phyloP scores from a whole-genome alignment of 92 coral and sea anemone species.

The Epizoanthus ramosus region DNA sequence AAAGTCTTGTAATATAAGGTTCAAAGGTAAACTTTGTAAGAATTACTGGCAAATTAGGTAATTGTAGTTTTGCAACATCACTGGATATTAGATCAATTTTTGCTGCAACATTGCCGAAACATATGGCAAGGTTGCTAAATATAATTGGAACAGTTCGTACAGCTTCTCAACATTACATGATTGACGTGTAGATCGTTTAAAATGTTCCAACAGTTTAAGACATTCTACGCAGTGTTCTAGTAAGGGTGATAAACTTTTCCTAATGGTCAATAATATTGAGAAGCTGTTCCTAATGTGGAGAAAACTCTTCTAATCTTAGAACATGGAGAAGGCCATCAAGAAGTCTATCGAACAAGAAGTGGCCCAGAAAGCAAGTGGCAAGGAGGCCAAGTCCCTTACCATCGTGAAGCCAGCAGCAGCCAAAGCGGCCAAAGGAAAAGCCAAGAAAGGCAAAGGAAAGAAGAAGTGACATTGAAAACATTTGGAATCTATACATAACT shows the following conservation, averaged over 20 bases:
- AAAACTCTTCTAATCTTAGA: conserved; percentile 1
- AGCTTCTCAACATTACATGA: no score
- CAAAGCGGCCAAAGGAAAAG: conserved; percentile 19
- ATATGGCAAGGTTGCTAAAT: no score
- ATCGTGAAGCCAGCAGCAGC: conserved; percentile 31
- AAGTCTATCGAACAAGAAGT: conserved; percentile 33
- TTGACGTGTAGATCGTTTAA: no score
- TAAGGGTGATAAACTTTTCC: neutral
- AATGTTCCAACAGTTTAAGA: no score
- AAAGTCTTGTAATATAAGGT: no score
- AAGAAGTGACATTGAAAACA: conserved; percentile 8
- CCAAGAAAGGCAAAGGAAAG: conserved; percentile 41
- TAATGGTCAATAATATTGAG: neutral
- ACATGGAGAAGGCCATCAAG: conserved; percentile 38
- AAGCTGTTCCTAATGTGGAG: neutral
- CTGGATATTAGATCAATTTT: no score
- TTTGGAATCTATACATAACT: neutral
- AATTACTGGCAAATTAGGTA: no score
- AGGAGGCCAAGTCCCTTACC: conserved; percentile 34
- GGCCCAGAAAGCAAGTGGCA: conserved; percentile 23
- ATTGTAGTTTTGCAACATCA: no score
- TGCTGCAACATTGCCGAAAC: no score
- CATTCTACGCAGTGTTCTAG: neutral
- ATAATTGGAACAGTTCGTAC: no score
- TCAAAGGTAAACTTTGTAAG: no score